These are phyloP conservation scores for Sebastes vulpes DNA, from an alignment of 2,797 vertebrate genomes.

Conservation along the genomic window DNA sequence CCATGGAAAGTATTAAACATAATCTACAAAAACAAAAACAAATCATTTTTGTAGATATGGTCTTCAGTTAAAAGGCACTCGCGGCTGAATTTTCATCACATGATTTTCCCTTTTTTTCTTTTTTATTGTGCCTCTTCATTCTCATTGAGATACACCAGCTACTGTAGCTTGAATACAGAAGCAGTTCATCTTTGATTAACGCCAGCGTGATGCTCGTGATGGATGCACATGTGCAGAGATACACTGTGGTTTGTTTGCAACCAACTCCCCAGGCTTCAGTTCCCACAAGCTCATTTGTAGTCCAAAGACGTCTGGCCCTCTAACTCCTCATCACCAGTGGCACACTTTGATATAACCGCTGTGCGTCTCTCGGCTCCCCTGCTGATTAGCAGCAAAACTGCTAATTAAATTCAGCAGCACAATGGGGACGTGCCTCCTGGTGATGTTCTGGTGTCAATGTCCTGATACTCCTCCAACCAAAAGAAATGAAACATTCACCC, in stretches of 20 bases:
- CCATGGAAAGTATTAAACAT: not conserved
- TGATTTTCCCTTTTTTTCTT: not conserved
- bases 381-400: slow-evolving; percentile 59
- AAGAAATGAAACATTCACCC: not conserved
- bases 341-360: slow-evolving; percentile 66
- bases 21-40: not conserved
- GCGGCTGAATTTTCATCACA: not conserved
- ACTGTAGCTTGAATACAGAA: not conserved
- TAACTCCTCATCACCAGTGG: slow-evolving; percentile 51
- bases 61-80: not conserved
- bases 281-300: slow-evolving; percentile 57
- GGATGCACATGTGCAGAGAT: slow-evolving; percentile 9
- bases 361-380: slow-evolving; percentile 63
- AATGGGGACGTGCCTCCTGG: slow-evolving; percentile 50
- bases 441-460: slow-evolving; percentile 14
- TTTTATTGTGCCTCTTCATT: not conserved
- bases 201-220: not conserved
- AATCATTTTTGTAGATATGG: not conserved
- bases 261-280: slow-evolving; percentile 44
- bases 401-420: slow-evolving; percentile 75
- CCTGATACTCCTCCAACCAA: not conserved
- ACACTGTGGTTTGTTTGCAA: slow-evolving; percentile 10
- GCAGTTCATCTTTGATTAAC: slow-evolving; percentile 14
- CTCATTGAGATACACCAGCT: not conserved
- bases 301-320: slow-evolving; percentile 50